phyloP scores from a whole-genome alignment of 2,797 vertebrate species.

The Halcyon smyrnensis region DNA sequence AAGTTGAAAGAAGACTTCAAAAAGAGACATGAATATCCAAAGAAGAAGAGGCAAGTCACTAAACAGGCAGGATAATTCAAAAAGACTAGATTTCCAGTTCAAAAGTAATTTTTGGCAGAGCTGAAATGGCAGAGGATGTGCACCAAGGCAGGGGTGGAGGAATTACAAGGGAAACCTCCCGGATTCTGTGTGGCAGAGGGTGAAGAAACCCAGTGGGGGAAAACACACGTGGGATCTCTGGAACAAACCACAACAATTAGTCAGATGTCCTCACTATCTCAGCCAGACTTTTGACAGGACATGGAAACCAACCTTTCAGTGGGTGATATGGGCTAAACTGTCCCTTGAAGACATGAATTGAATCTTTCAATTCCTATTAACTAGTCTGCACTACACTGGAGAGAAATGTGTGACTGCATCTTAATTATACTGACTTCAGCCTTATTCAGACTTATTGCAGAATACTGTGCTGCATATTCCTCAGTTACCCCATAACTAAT shows the following conservation, averaged over 20 bases:
- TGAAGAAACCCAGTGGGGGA: not conserved
- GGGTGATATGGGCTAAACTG: not conserved
- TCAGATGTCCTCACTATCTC: not conserved
- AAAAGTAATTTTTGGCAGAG: not conserved
- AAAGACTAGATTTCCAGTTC: not conserved
- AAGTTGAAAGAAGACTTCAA: not conserved
- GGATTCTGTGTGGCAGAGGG: not conserved
- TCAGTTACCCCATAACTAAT: not conserved
- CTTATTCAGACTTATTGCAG: not conserved
- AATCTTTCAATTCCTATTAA: not conserved
- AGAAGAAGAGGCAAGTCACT: not conserved
- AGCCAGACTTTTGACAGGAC: not conserved
- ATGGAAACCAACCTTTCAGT: not conserved
- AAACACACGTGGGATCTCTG: not conserved
- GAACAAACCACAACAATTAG: not conserved
- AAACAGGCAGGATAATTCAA: not conserved
- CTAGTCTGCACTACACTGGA: not conserved
- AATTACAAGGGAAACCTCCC: not conserved
- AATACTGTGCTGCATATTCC: not conserved
- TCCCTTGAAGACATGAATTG: not conserved
- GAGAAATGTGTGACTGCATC: not conserved
- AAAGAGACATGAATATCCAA: not conserved
- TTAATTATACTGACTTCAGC: not conserved
- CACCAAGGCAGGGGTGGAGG: not conserved
- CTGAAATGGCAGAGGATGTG: not conserved